Percentiles rank a stretch among this genome's conserved stretches.
phyloP scores from a whole-genome alignment of 2,888 invertebrate genomes.

The Drosophila atripex region DNA sequence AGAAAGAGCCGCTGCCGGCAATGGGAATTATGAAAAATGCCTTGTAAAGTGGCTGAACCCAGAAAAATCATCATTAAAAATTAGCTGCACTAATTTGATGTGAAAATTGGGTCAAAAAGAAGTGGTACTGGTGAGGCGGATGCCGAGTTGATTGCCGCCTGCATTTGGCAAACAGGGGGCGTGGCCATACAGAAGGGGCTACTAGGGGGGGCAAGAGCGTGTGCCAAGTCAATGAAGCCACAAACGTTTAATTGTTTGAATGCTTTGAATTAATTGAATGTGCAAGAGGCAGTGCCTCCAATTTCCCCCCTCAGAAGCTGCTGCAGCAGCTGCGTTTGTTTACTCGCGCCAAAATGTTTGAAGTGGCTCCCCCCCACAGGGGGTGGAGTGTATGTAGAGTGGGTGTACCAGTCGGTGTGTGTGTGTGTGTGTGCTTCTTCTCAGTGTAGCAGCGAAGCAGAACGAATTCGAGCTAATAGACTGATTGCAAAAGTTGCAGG shows the following conservation, averaged over 20 bases:
- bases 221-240: slow-evolving; percentile 73
- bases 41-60: slow-evolving; percentile 62
- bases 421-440: slow-evolving; percentile 4
- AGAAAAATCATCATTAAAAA: slow-evolving; percentile 74
- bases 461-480: slow-evolving; percentile 58
- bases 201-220: slow-evolving; percentile 31
- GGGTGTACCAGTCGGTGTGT: not conserved
- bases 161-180: slow-evolving; percentile 41
- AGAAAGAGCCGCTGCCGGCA: slow-evolving; percentile 16
- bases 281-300: slow-evolving; percentile 46
- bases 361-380: slow-evolving; percentile 29
- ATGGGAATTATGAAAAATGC: slow-evolving; percentile 75
- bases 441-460: slow-evolving; percentile 38
- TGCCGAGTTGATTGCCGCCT: slow-evolving; percentile 43
- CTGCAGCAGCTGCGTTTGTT: slow-evolving; percentile 61
- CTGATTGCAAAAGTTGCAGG: slow-evolving; percentile 66
- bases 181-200: slow-evolving; percentile 3
- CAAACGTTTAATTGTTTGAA: slow-evolving; percentile 73
- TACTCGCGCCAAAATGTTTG: slow-evolving; percentile 71
- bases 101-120: slow-evolving; percentile 69
- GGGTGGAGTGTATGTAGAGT: slow-evolving; percentile 9
- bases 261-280: slow-evolving; percentile 77
- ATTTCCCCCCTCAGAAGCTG: slow-evolving; percentile 17
- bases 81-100: slow-evolving; percentile 76
- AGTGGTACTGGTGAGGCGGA: not conserved